Evolutionary conservation across 2,888 invertebrate species (phyloP).

Genomic region (Herminia tarsipennalis): DNA sequence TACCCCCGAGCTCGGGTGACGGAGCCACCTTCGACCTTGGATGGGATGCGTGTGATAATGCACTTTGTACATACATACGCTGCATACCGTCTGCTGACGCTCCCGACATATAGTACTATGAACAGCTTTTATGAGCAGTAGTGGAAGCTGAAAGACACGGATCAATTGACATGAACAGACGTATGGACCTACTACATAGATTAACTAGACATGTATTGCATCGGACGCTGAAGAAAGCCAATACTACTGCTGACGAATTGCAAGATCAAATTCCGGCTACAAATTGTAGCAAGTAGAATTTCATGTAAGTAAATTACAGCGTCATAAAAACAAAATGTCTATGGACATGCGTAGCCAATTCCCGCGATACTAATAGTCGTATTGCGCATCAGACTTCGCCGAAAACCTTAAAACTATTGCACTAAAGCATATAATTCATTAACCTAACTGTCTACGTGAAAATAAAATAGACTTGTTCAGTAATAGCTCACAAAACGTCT

Average conservation of each 20-base stretch:
- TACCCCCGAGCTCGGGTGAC: conserved; percentile 77
- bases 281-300: conserved; percentile 24
- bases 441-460: conserved; percentile 47
- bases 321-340: conserved; percentile 64
- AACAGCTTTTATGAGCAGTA: not conserved
- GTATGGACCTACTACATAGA: too few relatives aligned
- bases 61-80: conserved; percentile 41
- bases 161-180: too few relatives aligned
- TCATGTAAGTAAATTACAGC: conserved; percentile 48
- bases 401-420: conserved; percentile 65
- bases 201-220: too few relatives aligned
- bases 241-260: conserved; percentile 3
- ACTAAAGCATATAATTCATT: conserved; percentile 77
- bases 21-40: conserved; percentile 83
- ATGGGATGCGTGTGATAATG: conserved; percentile 64
- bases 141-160: too few relatives aligned
- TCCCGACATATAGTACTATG: not conserved
- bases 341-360: conserved; percentile 80
- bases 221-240: too few relatives aligned
- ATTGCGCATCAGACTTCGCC: conserved; percentile 56
- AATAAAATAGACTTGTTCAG: conserved; percentile 55
- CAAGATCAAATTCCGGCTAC: conserved; percentile 12
- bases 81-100: not conserved
- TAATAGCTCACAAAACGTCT: conserved; percentile 66
- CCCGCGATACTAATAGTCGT: conserved; percentile 57